Evolutionary conservation across 2,797 vertebrate species (phyloP).

Genomic region (Nyctibius grandis): DNA sequence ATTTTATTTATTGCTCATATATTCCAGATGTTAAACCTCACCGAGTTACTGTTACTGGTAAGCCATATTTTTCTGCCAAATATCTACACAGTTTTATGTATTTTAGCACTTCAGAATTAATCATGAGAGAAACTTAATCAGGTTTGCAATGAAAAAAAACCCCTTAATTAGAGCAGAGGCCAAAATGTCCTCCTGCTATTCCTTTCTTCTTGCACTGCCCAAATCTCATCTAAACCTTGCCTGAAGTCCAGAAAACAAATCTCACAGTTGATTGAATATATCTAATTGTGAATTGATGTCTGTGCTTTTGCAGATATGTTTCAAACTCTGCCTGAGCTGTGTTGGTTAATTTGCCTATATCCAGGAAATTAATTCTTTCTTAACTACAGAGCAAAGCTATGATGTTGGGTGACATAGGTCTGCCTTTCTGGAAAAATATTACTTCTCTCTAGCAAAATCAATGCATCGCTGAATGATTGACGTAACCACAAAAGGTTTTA

Average conservation of each 20-base stretch:
- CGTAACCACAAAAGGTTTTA: neutral
- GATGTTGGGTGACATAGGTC: neutral
- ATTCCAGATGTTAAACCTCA: neutral
- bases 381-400: conserved; percentile 15
- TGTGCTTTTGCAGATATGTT: neutral
- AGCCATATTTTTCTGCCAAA: neutral
- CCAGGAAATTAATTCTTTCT: conserved; percentile 39
- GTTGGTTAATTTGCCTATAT: neutral
- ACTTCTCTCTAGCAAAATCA: neutral
- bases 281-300: conserved; percentile 33
- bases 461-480: neutral
- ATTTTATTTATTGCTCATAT: neutral
- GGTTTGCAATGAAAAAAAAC: neutral
- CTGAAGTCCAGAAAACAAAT: conserved; percentile 51
- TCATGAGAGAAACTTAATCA: neutral
- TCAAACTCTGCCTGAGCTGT: conserved; percentile 5
- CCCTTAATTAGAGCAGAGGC: neutral
- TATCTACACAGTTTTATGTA: neutral
- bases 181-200: conserved; percentile 2
- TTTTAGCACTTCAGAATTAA: conserved; percentile 12
- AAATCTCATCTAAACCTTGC: conserved; percentile 40
- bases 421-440: conserved; percentile 5
- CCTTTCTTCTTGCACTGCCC: neutral
- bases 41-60: neutral
- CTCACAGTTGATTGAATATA: conserved; percentile 18